Conservation (phyloP, 1,140 invertebrate genomes). For the Cryptotermes secundus region DNA sequence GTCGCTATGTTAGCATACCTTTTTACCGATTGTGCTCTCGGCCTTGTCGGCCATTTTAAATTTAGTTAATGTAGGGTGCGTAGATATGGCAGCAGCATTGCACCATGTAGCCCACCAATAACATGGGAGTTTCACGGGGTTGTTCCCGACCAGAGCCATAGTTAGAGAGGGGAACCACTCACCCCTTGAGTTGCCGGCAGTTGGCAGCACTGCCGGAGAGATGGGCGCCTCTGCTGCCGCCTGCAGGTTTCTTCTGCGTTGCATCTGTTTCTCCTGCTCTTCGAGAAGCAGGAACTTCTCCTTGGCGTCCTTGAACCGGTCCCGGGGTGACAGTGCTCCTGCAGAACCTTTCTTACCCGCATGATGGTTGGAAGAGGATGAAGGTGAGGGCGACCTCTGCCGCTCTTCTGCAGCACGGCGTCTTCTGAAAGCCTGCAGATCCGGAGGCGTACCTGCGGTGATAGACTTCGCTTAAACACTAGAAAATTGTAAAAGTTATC, state of each 20-base stretch:
- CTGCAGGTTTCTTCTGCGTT: background rate
- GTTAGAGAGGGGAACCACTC: too few species aligned
- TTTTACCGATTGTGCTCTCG: too few species aligned
- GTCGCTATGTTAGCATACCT: too few species aligned
- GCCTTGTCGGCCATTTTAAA: too few species aligned
- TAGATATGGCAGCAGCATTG: too few species aligned
- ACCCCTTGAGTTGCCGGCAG: background rate
- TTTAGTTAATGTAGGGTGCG: too few species aligned
- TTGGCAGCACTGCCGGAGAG: background rate
- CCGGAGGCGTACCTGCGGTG: background rate
- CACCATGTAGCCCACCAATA: too few species aligned
- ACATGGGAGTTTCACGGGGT: too few species aligned
- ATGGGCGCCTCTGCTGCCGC: background rate
- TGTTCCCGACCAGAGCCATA: too few species aligned
- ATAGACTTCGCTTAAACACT: background rate
- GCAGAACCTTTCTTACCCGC: conserved; percentile 38
- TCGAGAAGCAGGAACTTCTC: conserved; percentile 75
- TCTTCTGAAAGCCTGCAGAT: background rate
- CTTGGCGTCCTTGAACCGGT: conserved; percentile 79
- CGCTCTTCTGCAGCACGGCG: conserved; percentile 19
- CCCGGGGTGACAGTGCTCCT: conserved; percentile 60
- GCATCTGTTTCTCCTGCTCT: conserved; percentile 41
- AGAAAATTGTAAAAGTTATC: too few species aligned
- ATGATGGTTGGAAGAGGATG: background rate
- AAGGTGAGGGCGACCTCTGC: conserved; percentile 25